phyloP scores from a whole-genome alignment of 2,113 vertebrate species.

The Corvus cornix region DNA sequence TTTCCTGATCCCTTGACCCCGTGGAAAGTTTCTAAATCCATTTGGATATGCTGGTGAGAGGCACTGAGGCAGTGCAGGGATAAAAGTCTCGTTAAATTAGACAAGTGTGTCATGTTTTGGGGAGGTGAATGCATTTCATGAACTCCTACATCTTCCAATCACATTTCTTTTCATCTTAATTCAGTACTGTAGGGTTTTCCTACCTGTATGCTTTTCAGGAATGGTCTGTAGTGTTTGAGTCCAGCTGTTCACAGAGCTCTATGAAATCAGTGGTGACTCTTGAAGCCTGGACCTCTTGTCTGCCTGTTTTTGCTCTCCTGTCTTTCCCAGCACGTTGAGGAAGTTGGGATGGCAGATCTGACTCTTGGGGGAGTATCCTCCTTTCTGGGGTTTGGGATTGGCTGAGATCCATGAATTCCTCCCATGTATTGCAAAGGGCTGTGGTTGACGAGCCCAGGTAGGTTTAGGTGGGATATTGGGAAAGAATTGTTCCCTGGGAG shows the following conservation, averaged over 20 bases:
- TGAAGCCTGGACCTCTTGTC: neutral
- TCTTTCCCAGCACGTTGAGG: neutral
- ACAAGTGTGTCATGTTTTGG: rapidly evolving
- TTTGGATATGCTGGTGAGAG: neutral
- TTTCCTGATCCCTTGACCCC: neutral
- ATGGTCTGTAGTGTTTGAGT: neutral
- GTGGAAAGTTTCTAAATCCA: neutral
- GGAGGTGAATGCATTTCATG: neutral
- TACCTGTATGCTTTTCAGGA: neutral
- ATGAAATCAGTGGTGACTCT: neutral
- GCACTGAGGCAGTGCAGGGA: neutral
- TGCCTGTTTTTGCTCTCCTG: neutral
- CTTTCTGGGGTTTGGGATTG: neutral
- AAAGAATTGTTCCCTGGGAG: rapidly evolving
- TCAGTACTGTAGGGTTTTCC: neutral
- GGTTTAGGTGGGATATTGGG: neutral
- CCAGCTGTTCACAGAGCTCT: neutral
- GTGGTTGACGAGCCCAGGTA: neutral
- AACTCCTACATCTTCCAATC: neutral
- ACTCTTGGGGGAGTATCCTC: neutral
- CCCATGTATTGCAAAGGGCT: neutral
- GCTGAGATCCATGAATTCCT: neutral
- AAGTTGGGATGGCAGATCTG: neutral
- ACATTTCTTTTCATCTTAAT: neutral
- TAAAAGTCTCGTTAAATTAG: neutral